Conservation (phyloP, 2,888 invertebrate species). For the Limenitis camilla region DNA sequence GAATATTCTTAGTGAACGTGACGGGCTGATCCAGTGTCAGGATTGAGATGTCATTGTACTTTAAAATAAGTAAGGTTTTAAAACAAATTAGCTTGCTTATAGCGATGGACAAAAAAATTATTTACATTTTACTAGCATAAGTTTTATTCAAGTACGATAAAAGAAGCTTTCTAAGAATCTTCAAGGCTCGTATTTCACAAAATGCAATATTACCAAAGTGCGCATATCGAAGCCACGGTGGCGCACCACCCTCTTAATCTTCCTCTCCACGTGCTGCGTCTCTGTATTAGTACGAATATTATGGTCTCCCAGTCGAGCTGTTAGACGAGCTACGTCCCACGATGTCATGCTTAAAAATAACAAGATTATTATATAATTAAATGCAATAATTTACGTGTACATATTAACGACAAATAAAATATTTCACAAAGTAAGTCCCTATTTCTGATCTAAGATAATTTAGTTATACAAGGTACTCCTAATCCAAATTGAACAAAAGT, state of each 20-base stretch:
- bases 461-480: too few relatives aligned
- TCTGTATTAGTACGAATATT: slow-evolving; percentile 85
- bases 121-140: too few relatives aligned
- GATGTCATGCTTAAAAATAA: slow-evolving; percentile 82
- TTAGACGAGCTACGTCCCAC: slow-evolving; percentile 88
- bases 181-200: too few relatives aligned
- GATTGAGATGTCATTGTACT: slow-evolving; percentile 90
- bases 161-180: too few relatives aligned
- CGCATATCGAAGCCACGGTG: slow-evolving; percentile 89
- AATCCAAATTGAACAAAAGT: too few relatives aligned
- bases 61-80: slow-evolving; percentile 21
- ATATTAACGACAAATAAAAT: too few relatives aligned
- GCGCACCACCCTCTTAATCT: slow-evolving; percentile 87
- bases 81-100: background rate
- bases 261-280: slow-evolving; percentile 83
- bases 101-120: too few relatives aligned
- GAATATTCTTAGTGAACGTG: slow-evolving; percentile 79
- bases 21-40: slow-evolving; percentile 86
- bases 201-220: slow-evolving; percentile 79
- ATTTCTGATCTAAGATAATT: too few relatives aligned
- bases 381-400: too few relatives aligned
- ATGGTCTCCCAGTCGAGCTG: slow-evolving; percentile 87
- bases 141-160: too few relatives aligned
- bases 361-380: too few relatives aligned
- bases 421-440: too few relatives aligned